Evolutionary conservation across 2,888 invertebrate genomes (phyloP).

Genomic region (Calliphora vomitoria): DNA sequence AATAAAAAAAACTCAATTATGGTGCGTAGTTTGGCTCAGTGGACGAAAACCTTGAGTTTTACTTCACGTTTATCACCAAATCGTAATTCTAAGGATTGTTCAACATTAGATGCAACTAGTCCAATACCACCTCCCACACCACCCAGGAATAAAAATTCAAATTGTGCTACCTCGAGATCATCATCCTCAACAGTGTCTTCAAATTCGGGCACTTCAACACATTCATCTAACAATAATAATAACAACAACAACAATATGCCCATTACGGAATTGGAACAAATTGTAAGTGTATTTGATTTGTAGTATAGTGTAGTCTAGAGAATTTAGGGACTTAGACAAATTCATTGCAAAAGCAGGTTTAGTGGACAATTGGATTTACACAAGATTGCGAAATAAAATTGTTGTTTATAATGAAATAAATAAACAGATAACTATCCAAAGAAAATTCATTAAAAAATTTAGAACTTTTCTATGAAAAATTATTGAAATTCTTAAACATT

Average conservation of each 20-base stretch:
- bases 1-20: constrained; percentile 84
- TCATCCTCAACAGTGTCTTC: constrained; percentile 84
- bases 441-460: too few species aligned
- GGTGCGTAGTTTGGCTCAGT: constrained; percentile 95
- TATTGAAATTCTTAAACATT: too few species aligned
- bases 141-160: constrained; percentile 85
- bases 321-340: background rate
- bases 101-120: constrained; percentile 86
- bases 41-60: constrained; percentile 96
- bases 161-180: constrained; percentile 85
- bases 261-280: constrained; percentile 89
- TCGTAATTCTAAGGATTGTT: constrained; percentile 90
- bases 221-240: constrained; percentile 83
- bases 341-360: background rate
- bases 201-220: constrained; percentile 78
- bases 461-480: too few species aligned
- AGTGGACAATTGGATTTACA: constrained; percentile 11
- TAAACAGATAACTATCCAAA: too few species aligned
- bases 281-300: constrained; percentile 85
- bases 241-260: constrained; percentile 85
- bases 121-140: constrained; percentile 86
- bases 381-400: constrained; percentile 4
- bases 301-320: background rate
- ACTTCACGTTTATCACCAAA: constrained; percentile 94
- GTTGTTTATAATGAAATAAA: too few species aligned